Percentiles rank a stretch among this genome's conserved stretches.
Conservation (phyloP, 1,140 invertebrate species). For the Tribolium castaneum region DNA sequence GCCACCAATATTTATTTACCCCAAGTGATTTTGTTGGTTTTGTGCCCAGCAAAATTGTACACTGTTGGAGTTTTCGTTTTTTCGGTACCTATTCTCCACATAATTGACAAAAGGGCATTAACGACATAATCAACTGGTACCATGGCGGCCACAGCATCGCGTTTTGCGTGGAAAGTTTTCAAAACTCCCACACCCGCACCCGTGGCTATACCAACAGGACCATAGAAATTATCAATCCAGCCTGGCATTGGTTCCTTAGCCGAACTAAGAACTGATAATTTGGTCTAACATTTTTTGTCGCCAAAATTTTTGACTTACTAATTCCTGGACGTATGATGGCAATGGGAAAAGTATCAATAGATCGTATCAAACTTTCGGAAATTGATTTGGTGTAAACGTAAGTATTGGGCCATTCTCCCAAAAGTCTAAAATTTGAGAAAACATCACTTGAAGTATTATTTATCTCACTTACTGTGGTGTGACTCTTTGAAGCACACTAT, state of each 20-base stretch:
- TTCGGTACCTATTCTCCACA: background rate
- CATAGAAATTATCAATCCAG: constrained; percentile 90
- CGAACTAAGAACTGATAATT: constrained; percentile 41
- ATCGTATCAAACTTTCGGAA: constrained; percentile 76
- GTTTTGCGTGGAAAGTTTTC: background rate
- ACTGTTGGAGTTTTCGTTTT: background rate
- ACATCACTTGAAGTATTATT: background rate
- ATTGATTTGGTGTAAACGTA: constrained; percentile 87
- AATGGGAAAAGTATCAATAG: constrained; percentile 73
- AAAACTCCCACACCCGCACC: constrained; percentile 60
- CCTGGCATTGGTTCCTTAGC: constrained; percentile 67
- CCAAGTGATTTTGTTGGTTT: background rate
- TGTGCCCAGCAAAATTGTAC: background rate
- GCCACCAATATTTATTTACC: background rate
- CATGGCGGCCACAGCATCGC: background rate
- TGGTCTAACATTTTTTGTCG: too few relatives aligned
- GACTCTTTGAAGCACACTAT: constrained; percentile 59
- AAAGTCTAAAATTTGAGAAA: constrained; percentile 39
- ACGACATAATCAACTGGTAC: background rate
- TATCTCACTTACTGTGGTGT: constrained; percentile 61
- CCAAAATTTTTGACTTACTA: background rate
- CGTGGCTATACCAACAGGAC: constrained; percentile 77
- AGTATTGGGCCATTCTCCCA: constrained; percentile 79
- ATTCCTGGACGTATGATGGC: constrained; percentile 75
- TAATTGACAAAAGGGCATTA: background rate